Evolutionary conservation across 2,113 vertebrate species (phyloP).

Genomic region (Phodopus roborovskii): DNA sequence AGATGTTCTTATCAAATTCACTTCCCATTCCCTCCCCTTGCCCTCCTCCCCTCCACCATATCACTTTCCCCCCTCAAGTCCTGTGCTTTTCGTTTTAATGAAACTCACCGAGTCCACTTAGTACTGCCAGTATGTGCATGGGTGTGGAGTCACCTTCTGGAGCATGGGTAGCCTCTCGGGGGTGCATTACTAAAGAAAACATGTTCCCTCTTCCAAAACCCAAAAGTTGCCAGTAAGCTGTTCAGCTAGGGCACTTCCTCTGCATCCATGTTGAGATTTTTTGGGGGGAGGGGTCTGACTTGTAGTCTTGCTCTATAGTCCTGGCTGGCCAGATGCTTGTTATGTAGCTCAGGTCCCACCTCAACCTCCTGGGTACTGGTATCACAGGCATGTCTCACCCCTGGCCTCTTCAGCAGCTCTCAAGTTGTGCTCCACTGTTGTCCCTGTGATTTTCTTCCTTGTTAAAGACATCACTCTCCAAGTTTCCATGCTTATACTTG

Average conservation of each 20-base stretch:
- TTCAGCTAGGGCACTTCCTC: not conserved
- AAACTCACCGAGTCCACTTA: not conserved
- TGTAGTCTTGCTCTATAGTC: not conserved
- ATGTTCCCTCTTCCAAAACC: not conserved
- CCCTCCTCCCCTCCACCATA: fast-evolving
- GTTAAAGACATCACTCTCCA: not conserved
- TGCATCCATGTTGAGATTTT: no score
- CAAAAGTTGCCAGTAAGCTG: not conserved
- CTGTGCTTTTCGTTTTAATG: not conserved
- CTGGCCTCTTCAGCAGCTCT: not conserved
- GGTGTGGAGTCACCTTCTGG: not conserved
- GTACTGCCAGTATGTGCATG: no score
- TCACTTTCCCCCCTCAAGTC: no score
- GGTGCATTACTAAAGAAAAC: not conserved
- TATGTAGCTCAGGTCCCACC: no score
- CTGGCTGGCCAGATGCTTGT: not conserved
- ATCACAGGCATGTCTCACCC: not conserved
- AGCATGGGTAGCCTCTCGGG: not conserved
- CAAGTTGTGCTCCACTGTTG: not conserved
- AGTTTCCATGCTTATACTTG: not conserved
- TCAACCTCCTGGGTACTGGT: not conserved
- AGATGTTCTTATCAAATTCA: not conserved
- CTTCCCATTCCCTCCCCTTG: not conserved
- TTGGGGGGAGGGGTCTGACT: no score
- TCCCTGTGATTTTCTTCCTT: not conserved